Percentiles rank a stretch among this genome's conserved stretches.
phyloP scores from a whole-genome alignment of 1,140 invertebrate genomes.

The Leptopilina boulardi region DNA sequence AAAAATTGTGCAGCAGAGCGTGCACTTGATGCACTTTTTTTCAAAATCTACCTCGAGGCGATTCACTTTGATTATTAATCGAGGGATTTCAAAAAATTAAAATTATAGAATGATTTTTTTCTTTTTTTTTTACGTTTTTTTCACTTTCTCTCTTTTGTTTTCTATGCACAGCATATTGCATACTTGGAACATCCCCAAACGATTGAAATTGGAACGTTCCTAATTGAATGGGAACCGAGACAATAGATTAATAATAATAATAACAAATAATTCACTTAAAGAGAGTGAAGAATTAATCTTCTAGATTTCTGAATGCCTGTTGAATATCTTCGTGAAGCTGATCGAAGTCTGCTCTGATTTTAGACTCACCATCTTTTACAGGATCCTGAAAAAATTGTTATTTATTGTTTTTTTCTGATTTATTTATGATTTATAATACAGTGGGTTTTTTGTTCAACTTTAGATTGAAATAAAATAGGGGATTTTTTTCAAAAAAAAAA shows the following conservation, averaged over 20 bases:
- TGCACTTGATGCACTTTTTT: not conserved
- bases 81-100: not conserved
- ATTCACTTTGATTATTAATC: not conserved
- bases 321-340: conserved; percentile 96
- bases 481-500: too few species aligned
- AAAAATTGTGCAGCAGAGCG: conserved; percentile 18
- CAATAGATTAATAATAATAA: conserved; percentile 57
- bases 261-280: conserved; percentile 49
- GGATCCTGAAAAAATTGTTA: conserved; percentile 86
- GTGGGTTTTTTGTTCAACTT: too few species aligned
- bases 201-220: conserved; percentile 58
- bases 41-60: not conserved
- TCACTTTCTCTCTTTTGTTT: conserved; percentile 14
- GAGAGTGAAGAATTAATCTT: conserved; percentile 86
- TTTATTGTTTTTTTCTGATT: conserved; percentile 36
- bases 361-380: conserved; percentile 97
- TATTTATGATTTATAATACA: conserved; percentile 14
- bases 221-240: conserved; percentile 48
- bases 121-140: not conserved
- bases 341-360: conserved; percentile 98
- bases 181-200: conserved; percentile 69
- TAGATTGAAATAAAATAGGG: too few species aligned
- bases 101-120: not conserved
- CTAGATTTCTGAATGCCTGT: conserved; percentile 98
- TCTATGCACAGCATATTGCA: conserved; percentile 38